Base-by-base conservation (phyloP, 2,113 vertebrate species). In the Paradisaea rubra region DNA sequence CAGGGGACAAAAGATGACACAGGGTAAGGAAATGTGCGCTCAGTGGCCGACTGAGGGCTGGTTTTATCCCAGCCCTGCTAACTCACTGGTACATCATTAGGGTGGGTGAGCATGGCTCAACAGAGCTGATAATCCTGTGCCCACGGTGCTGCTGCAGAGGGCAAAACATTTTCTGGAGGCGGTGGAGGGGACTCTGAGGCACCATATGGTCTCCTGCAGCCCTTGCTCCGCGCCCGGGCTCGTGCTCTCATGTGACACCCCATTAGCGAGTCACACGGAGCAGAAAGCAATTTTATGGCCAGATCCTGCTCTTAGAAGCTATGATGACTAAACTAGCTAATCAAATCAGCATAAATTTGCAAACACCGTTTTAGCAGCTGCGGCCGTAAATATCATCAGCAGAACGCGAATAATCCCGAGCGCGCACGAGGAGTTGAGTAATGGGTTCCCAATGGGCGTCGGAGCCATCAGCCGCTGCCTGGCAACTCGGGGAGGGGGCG, bases 301-400 rank as follows among this genome's bases (percentile, higher is more conserved):
- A 57, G 88, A 86, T 96, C 95, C 95, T 23, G 52, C 94, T 96
- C 96, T 95, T 94, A 94, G 94, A 95, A 96, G 97, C 91, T 53
- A 95, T 86, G 76, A 96, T 94, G 97, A 97, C 96, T 97, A 97
- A 98, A 98, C 93, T 92, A 96, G 97, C 97, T 98, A 97, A 98
- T 98, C 97, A 97, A 97, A 98, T 98, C 97, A 98, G 97, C 94
- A 97, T 97, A 97, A 91, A 98, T 98, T 98, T 98, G 97, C 98
- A 97, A 97, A 97, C 97, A 97, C 86, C 73, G 72, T 95, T 96
- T 95, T 69, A 89, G 97, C 97, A 98, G 98, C 98, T 98, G 98
- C 95, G 96, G 95, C 97, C 90, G 92, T 96, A 97, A 96, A 97
- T 97, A 87, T 83, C 96, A 61, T 16, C 74, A 69, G 97, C 70